These are phyloP conservation scores for Sylvicola cinctus DNA, from an alignment of 2,888 invertebrate genomes.

Conservation along the genomic window DNA sequence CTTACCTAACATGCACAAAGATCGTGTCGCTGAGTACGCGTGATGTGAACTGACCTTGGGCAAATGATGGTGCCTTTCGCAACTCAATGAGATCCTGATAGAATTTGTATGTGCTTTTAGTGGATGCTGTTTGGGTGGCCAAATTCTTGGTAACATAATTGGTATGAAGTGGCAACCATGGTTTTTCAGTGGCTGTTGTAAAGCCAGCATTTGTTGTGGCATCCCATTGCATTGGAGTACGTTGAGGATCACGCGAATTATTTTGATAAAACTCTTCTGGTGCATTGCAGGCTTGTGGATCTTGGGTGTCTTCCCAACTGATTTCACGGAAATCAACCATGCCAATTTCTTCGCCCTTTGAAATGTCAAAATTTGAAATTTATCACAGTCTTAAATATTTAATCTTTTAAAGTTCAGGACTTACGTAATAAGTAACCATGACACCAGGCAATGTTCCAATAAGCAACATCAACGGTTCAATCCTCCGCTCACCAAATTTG, in stretches of 20 bases:
- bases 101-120: too few relatives aligned
- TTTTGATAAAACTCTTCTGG: conserved; percentile 9
- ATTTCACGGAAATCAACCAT: conserved; percentile 31
- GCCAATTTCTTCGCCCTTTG: conserved; percentile 48
- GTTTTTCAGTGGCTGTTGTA: conserved; percentile 23
- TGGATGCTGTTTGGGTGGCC: conserved; percentile 23
- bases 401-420: too few relatives aligned
- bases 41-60: too few relatives aligned
- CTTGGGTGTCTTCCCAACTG: conserved; percentile 37
- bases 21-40: too few relatives aligned
- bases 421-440: conserved; percentile 45
- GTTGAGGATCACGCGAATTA: conserved; percentile 39
- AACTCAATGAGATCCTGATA: too few relatives aligned
- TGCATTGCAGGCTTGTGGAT: conserved; percentile 35
- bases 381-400: background rate
- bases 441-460: conserved; percentile 49
- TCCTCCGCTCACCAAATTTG: conserved; percentile 31
- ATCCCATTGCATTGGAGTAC: conserved; percentile 58
- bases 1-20: too few relatives aligned
- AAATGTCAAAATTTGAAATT: too few relatives aligned
- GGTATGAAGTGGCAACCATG: conserved; percentile 49
- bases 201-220: conserved; percentile 11
- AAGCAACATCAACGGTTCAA: conserved; percentile 38
- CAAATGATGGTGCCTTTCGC: too few relatives aligned
- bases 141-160: conserved; percentile 39